phyloP scores from a whole-genome alignment of 2,797 vertebrate species.

The Cyprinella venusta region DNA sequence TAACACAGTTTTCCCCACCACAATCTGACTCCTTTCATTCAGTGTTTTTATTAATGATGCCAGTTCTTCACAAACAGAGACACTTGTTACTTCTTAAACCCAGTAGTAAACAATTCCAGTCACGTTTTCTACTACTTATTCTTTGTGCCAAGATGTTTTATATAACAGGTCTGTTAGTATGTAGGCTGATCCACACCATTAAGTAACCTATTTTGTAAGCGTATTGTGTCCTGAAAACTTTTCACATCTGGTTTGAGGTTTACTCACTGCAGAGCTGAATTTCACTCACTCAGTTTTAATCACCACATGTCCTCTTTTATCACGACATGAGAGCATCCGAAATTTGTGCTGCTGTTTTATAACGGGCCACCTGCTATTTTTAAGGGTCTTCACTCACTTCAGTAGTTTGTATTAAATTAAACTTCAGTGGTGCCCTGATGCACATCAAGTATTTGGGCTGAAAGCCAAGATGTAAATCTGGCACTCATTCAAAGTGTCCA shows the following conservation, averaged over 20 bases:
- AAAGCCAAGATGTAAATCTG: neutral
- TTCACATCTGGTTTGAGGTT: constrained; percentile 23
- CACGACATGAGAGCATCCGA: neutral
- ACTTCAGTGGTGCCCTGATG: constrained; percentile 1
- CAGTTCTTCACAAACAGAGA: constrained; percentile 16
- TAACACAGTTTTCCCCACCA: constrained; percentile 42
- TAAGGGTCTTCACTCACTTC: neutral
- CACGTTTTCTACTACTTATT: constrained; percentile 19
- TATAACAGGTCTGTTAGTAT: constrained; percentile 7
- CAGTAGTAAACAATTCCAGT: neutral
- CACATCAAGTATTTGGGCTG: neutral
- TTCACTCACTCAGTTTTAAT: neutral
- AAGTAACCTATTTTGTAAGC: constrained; percentile 5
- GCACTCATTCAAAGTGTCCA: constrained; percentile 14
- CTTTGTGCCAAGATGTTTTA: constrained; percentile 9
- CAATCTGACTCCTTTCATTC: constrained; percentile 28
- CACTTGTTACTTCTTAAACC: neutral
- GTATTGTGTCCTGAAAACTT: neutral
- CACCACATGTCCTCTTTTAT: neutral
- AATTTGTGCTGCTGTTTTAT: constrained; percentile 13
- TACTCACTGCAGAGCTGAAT: constrained; percentile 21
- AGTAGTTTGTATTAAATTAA: neutral
- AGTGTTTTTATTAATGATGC: constrained; percentile 20
- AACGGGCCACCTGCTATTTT: neutral
- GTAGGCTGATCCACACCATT: neutral